Base-by-base conservation (phyloP, 2,888 invertebrate species). In the Drosophila sordidula region DNA sequence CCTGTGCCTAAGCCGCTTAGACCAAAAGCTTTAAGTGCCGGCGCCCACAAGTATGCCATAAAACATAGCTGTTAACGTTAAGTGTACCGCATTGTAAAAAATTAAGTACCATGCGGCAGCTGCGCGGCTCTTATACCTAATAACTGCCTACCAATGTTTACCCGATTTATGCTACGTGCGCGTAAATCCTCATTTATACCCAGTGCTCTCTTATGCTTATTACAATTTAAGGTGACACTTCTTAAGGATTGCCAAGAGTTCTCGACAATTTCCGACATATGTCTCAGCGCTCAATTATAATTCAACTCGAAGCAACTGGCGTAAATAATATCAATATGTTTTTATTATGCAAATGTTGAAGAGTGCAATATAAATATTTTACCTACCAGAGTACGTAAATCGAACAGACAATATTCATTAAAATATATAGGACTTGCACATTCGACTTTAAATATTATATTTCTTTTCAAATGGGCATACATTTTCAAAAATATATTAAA, bases 1-100 rank as follows among this genome's bases (percentile, higher is more conserved):
- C 36, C 36, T 34, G 29, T 56, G 41, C 46, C 63, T 73, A 87
- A 87, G 86, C 88, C 61, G 82, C 82, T 83, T 87, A 81, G 85
- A 41, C 47, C 72, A 61, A 63, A 25, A 66, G 79, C 64, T 73
- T 73, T 69, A 66, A 73, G 62, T 66, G 46, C 61, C 57, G 34
- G 32, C 39, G 39, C 58, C 72, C 47, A 45, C 36, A 72, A 70
- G 66, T 70, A 65, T 57, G 80, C 70, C 41, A 77, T 80, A 80
- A 78, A 78, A 78, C 52, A 72, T 80, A 66, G 73, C 73, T 72
- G 58, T 61, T 66, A 62, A 75, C 65, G 51, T 68, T 58, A 69
- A 72, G 62, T 62, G 61, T 38, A 51, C 64, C 49, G 66, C 66
- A 80, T 76, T 78, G 77, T 76, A 67, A 67, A 76, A 77, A 58